Evolutionary conservation across 2,888 invertebrate species (phyloP).

Genomic region (Antitype chi): DNA sequence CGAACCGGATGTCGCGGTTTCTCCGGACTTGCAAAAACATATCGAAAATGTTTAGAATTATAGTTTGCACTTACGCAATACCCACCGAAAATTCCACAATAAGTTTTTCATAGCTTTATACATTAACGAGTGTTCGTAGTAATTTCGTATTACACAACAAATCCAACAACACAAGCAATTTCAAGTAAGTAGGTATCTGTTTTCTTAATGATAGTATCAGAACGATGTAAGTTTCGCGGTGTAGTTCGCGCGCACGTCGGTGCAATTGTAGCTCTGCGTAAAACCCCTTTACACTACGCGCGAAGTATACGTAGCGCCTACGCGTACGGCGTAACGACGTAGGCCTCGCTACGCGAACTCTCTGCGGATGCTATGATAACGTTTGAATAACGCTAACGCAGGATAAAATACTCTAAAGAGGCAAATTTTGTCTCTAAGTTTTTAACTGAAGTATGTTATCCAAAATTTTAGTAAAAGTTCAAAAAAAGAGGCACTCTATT

Average conservation of each 20-base stretch:
- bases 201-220: neutral
- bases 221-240: neutral
- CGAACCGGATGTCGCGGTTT: neutral
- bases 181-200: neutral
- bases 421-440: neutral
- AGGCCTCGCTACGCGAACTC: conserved; percentile 16
- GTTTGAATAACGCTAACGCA: neutral
- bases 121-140: neutral
- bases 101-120: neutral
- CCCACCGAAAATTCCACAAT: neutral
- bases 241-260: no score
- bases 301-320: neutral
- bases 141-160: conserved; percentile 1
- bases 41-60: neutral
- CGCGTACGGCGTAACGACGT: neutral
- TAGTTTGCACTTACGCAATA: neutral
- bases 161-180: neutral
- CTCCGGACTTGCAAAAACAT: neutral
- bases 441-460: neutral
- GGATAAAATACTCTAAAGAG: neutral
- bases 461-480: neutral
- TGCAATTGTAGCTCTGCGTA: no score
- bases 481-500: neutral
- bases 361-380: conserved; percentile 13
- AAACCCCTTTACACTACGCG: neutral